Conservation (phyloP, 2,888 invertebrate genomes). For the Branchellion lobata region DNA sequence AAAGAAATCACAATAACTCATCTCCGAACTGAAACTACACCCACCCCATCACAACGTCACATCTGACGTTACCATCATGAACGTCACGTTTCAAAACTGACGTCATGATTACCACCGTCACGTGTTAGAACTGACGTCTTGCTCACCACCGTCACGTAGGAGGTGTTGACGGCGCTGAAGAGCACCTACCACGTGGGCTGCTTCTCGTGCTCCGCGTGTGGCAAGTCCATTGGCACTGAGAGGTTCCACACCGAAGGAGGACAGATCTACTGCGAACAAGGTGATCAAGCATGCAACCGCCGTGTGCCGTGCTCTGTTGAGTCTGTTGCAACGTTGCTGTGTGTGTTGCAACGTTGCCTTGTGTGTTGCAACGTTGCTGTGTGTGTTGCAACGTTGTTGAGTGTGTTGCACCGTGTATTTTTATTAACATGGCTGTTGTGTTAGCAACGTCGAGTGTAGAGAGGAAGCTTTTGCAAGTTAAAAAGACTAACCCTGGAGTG, state of each 20-base stretch:
- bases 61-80: too few species aligned
- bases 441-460: too few species aligned
- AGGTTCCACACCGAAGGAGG: slow-evolving; percentile 98
- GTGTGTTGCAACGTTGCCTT: neutral
- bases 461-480: too few species aligned
- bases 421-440: too few species aligned
- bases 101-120: too few species aligned
- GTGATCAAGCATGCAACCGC: slow-evolving; percentile 60
- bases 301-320: neutral
- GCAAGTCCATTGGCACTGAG: slow-evolving; percentile 90
- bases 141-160: slow-evolving; percentile 68
- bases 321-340: neutral
- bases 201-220: slow-evolving; percentile 91
- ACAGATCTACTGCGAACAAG: slow-evolving; percentile 89
- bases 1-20: too few species aligned
- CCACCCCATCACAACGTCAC: too few species aligned
- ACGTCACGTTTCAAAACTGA: too few species aligned
- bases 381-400: neutral
- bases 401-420: neutral
- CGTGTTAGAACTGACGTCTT: too few species aligned
- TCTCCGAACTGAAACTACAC: too few species aligned
- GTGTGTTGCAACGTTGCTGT: neutral
- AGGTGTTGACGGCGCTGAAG: slow-evolving; percentile 95
- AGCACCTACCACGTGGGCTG: slow-evolving; percentile 97
- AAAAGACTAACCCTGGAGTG: too few species aligned